Evolutionary conservation across 2,113 vertebrate genomes (phyloP).

Genomic region (Lethenteron camtschaticum): DNA sequence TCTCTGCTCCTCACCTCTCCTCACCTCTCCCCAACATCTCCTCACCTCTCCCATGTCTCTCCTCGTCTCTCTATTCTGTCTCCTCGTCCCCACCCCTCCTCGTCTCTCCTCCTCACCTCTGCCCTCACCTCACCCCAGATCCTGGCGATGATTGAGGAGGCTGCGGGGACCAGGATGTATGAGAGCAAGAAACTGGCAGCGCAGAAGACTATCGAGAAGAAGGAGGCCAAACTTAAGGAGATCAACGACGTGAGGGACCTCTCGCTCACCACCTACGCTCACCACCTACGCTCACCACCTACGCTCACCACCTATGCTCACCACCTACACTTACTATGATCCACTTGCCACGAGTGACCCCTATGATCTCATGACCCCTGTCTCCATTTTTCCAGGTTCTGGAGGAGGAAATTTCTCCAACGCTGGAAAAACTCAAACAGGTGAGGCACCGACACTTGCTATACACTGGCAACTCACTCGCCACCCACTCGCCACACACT

Average conservation of each 20-base stretch:
- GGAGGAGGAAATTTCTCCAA: too few species aligned
- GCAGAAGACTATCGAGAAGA: slow-evolving; percentile 84
- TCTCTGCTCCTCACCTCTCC: too few species aligned
- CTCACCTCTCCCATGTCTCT: background rate
- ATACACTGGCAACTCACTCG: too few species aligned
- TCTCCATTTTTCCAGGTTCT: too few species aligned
- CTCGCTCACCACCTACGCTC: too few species aligned
- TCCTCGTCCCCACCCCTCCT: background rate
- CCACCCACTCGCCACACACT: too few species aligned
- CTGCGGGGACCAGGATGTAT: slow-evolving; percentile 84
- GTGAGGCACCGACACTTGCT: slow-evolving; percentile 18
- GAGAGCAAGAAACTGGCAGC: slow-evolving; percentile 62
- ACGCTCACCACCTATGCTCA: too few species aligned
- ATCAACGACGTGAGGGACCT: slow-evolving; percentile 40
- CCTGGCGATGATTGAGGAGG: slow-evolving; percentile 83
- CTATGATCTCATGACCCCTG: too few species aligned
- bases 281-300: too few species aligned
- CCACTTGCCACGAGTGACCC: too few species aligned
- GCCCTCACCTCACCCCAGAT: slow-evolving; percentile 28
- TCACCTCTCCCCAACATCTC: too few species aligned
- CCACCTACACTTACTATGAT: too few species aligned
- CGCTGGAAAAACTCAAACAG: slow-evolving; percentile 15
- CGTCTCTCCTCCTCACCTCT: background rate
- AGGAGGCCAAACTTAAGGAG: slow-evolving; percentile 58
- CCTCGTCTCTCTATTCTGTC: background rate